phyloP scores from a whole-genome alignment of 2,113 vertebrate genomes.

The Trematomus loennbergii region DNA sequence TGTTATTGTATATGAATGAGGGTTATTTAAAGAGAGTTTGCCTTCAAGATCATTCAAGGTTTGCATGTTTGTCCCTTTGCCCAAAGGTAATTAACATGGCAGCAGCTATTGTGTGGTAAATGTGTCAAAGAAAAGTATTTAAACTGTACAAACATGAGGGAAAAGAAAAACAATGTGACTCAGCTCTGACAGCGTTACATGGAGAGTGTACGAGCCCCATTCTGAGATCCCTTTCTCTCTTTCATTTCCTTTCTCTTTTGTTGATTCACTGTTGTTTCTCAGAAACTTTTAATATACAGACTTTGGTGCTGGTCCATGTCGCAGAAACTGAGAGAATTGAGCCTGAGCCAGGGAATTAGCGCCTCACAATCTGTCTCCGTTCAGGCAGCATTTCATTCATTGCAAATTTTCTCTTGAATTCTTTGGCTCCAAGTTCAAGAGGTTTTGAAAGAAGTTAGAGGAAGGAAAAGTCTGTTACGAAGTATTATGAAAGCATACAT shows the following conservation, averaged over 20 bases:
- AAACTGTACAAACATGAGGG: conserved; percentile 48
- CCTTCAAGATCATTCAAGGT: conserved; percentile 47
- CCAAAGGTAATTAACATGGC: conserved; percentile 45
- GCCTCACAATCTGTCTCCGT: conserved; percentile 69
- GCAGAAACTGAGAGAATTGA: conserved; percentile 51
- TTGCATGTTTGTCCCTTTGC: conserved; percentile 52
- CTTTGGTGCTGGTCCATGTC: conserved; percentile 59
- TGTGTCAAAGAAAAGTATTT: conserved; percentile 48
- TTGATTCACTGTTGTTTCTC: conserved; percentile 52
- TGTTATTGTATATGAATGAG: conserved; percentile 44
- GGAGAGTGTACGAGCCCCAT: conserved; percentile 19
- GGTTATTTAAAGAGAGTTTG: conserved; percentile 43
- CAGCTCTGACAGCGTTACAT: conserved; percentile 24
- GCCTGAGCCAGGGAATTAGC: conserved; percentile 68
- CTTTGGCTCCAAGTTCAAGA: conserved; percentile 67
- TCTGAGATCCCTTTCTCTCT: conserved; percentile 28
- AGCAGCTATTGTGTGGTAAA: conserved; percentile 52
- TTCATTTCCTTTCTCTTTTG: conserved; percentile 21
- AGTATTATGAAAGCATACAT: conserved; percentile 63
- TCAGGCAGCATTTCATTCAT: conserved; percentile 71
- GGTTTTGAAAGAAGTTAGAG: conserved; percentile 60
- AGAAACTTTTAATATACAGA: conserved; percentile 65
- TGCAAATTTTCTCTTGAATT: conserved; percentile 62
- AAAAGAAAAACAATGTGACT: conserved; percentile 24
- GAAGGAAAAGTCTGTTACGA: conserved; percentile 52